A percentile compares a stretch with the other conserved stretches of the same genome.
phyloP scores from a whole-genome alignment of 1,140 invertebrate species.

The Sycobia sp. region DNA sequence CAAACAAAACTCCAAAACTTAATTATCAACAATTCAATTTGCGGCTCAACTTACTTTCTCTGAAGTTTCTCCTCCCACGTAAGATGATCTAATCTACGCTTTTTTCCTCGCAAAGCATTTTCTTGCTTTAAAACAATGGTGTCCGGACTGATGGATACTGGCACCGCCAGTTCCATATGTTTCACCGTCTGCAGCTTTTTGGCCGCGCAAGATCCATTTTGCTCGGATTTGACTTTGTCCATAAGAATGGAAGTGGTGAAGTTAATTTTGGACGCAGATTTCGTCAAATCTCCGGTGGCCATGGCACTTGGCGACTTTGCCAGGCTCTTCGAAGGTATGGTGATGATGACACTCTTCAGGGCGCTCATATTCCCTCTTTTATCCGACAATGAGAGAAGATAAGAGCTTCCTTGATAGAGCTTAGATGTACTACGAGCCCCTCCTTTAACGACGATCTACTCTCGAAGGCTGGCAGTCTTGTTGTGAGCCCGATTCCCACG shows the following conservation, averaged over 20 bases:
- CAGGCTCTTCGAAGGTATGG: constrained; percentile 51
- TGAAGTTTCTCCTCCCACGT: constrained; percentile 83
- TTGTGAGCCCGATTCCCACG: too few relatives aligned
- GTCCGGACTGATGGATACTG: constrained; percentile 26
- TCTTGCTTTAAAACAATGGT: constrained; percentile 37
- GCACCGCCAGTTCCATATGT: constrained; percentile 36
- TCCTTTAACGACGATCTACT: too few relatives aligned
- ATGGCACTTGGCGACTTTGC: constrained; percentile 37
- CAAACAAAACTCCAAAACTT: too few relatives aligned
- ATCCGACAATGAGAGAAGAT: too few relatives aligned
- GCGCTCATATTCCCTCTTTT: constrained; percentile 53
- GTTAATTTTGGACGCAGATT: constrained; percentile 42
- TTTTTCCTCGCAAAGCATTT: constrained; percentile 62
- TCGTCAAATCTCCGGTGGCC: constrained; percentile 28
- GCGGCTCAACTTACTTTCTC: constrained; percentile 77
- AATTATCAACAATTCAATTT: too few relatives aligned
- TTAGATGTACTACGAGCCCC: too few relatives aligned
- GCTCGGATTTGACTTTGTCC: constrained; percentile 45
- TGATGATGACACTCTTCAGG: constrained; percentile 54
- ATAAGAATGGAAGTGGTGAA: constrained; percentile 48
- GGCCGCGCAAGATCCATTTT: neutral
- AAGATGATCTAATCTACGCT: constrained; percentile 76
- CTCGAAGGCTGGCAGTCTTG: too few relatives aligned
- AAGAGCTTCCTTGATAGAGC: too few relatives aligned
- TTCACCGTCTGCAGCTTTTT: constrained; percentile 23